Percentiles rank a stretch among this genome's conserved stretches.
phyloP scores from a whole-genome alignment of 1,140 invertebrate species.

The Globodera ellingtonae region DNA sequence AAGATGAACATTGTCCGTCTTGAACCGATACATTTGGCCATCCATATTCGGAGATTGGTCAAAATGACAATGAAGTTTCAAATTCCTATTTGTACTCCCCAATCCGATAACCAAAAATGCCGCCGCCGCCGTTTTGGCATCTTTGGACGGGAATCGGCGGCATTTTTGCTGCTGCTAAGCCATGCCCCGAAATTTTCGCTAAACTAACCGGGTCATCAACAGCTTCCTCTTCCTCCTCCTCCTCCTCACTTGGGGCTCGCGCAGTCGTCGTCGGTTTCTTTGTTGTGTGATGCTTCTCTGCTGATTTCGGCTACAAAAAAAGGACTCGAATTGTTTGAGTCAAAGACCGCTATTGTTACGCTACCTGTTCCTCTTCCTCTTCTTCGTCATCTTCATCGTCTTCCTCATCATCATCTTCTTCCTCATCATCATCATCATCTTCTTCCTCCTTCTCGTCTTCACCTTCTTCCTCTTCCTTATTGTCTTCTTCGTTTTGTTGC shows the following conservation, averaged over 20 bases:
- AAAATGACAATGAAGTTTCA: background rate
- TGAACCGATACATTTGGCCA: too few relatives aligned
- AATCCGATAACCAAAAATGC: background rate
- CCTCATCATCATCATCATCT: background rate
- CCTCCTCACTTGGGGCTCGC: background rate
- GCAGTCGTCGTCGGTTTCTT: background rate
- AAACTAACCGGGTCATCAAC: background rate
- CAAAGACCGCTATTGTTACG: background rate
- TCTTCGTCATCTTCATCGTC: background rate
- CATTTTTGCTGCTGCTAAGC: too few relatives aligned
- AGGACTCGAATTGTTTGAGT: too few relatives aligned
- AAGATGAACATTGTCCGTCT: too few relatives aligned
- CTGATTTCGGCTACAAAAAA: too few relatives aligned
- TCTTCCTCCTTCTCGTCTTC: background rate
- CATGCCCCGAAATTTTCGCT: too few relatives aligned
- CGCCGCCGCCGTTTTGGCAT: too few relatives aligned
- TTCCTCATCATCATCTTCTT: background rate
- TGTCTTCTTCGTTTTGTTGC: background rate
- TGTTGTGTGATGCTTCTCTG: background rate
- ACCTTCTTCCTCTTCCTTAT: slow-evolving; percentile 4
- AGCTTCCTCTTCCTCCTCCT: background rate
- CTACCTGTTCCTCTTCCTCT: background rate
- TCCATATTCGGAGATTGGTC: too few relatives aligned
- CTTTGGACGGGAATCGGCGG: too few relatives aligned
- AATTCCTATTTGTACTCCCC: background rate